Conservation (phyloP, 2,113 vertebrate species). For the Psephotus haematonotus region DNA sequence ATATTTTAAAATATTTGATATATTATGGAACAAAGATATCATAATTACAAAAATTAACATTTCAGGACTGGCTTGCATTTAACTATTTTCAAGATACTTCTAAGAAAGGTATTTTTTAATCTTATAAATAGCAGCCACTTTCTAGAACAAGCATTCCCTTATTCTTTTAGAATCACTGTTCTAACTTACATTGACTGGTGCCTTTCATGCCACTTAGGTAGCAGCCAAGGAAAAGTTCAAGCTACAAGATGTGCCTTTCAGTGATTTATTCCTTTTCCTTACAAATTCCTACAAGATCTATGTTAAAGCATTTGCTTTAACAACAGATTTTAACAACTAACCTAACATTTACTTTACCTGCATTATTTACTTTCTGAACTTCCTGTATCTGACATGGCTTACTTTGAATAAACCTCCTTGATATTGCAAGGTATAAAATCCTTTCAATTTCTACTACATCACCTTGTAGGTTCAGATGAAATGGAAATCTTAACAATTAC, state of each 20-base stretch:
- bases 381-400: neutral
- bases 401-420: neutral
- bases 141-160: neutral
- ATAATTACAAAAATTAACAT: neutral
- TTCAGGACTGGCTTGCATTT: neutral
- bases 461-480: neutral
- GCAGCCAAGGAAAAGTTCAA: neutral
- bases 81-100: neutral
- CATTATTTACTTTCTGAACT: constrained; percentile 8
- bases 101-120: neutral
- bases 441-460: neutral
- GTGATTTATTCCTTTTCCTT: neutral
- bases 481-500: neutral
- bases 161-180: neutral
- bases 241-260: neutral
- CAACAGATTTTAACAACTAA: neutral
- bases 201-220: neutral
- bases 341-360: constrained; percentile 4
- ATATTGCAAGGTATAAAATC: neutral
- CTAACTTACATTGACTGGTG: neutral
- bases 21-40: neutral
- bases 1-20: neutral
- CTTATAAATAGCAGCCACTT: neutral
- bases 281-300: neutral
- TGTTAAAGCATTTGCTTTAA: neutral